phyloP scores from a whole-genome alignment of 2,113 vertebrate genomes.

The Danionella cerebrum region DNA sequence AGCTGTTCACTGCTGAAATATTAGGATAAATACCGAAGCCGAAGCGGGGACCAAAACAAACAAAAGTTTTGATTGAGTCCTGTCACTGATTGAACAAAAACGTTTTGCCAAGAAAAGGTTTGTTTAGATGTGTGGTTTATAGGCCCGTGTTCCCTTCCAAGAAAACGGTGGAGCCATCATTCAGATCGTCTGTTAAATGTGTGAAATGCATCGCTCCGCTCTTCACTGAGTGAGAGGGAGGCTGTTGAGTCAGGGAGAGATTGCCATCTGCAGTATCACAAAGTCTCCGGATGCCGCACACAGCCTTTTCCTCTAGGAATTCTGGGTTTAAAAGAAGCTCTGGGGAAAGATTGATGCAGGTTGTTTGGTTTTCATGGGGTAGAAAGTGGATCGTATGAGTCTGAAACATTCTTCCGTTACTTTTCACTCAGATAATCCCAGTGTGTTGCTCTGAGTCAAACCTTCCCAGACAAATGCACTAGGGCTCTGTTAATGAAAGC shows the following conservation, averaged over 20 bases:
- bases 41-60: not conserved
- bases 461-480: not conserved
- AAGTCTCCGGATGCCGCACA: no score
- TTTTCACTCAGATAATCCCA: not conserved
- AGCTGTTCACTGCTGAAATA: not conserved
- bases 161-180: not conserved
- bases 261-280: constrained; percentile 64
- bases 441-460: not conserved
- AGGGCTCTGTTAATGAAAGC: not conserved
- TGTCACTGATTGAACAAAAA: not conserved
- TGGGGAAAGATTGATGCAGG: not conserved
- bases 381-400: not conserved
- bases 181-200: not conserved
- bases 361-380: not conserved
- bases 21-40: not conserved
- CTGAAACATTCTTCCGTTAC: not conserved
- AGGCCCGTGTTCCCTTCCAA: not conserved
- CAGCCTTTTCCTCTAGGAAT: no score
- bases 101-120: not conserved
- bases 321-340: not conserved
- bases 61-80: not conserved
- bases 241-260: constrained; percentile 40
- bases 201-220: not conserved
- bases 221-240: not conserved
- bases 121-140: constrained; percentile 8